Conservation (phyloP, 2,113 vertebrate genomes). For the Toxotes chatareus region DNA sequence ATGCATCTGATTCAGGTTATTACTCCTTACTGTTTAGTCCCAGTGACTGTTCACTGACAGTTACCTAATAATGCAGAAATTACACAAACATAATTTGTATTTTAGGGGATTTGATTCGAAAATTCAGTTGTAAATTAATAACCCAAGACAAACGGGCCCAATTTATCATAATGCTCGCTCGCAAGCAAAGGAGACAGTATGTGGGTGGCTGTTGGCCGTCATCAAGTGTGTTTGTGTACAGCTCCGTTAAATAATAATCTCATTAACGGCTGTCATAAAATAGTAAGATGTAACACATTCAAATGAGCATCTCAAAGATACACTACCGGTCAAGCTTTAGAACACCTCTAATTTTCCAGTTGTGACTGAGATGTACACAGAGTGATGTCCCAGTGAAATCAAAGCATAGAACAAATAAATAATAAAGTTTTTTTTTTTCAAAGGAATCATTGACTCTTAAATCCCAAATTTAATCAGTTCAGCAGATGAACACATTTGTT, state of each 20-base stretch:
- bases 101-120: slow-evolving; percentile 33
- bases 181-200: slow-evolving; percentile 45
- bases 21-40: neutral
- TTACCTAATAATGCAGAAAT: slow-evolving; percentile 47
- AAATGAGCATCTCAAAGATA: slow-evolving; percentile 42
- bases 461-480: no score
- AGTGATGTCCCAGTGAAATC: no score
- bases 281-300: slow-evolving; percentile 60
- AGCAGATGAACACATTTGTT: no score
- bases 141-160: slow-evolving; percentile 18
- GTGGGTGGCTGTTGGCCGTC: slow-evolving; percentile 68
- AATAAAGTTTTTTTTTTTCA: no score
- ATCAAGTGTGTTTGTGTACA: slow-evolving; percentile 59
- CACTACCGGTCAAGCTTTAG: no score
- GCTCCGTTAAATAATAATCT: slow-evolving; percentile 69
- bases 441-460: no score
- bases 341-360: no score
- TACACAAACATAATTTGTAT: slow-evolving; percentile 38
- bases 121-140: slow-evolving; percentile 41
- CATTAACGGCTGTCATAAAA: slow-evolving; percentile 65
- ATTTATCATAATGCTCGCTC: slow-evolving; percentile 39
- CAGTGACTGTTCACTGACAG: slow-evolving; percentile 17
- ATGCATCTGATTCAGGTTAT: neutral
- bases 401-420: no score
- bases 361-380: no score